Evolutionary conservation across 1,140 invertebrate species (phyloP), one percentile per base, ranked within the genome.

Genomic region (Ptiloglossa arizonensis): DNA sequence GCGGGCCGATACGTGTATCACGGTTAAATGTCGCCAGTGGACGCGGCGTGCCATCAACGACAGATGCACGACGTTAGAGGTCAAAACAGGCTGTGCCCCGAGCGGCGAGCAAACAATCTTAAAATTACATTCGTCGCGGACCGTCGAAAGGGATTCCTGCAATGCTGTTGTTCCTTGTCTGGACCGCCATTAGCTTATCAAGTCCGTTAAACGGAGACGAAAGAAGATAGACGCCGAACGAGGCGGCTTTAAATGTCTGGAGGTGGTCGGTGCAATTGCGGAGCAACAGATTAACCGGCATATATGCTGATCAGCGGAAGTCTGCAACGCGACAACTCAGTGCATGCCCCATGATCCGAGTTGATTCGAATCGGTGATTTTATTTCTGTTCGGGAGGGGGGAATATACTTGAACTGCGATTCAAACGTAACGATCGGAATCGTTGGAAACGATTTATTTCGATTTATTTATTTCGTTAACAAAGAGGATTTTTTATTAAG

Each of bases 201-300:
- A 85, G 82, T 86, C 69, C 22, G 74, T 86, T 85, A 79, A 86
- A 80, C 66, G 79, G 66, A 54, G 63, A 81, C 82, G 67, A 86
- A 86, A 85, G 82, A 86, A 81, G 73, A 67, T 48, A 48, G 50
- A 68, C 60, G 27, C 44, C 41, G 38, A 77, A 76, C 29, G 74
- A 69, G 22, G 24, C 56, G 19, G 50, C 32, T 52, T 35, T 76
- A 77, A 77, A 54, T 69, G 76, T 67, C 32, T 79, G 66, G 52
- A 66, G 38, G 50, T 48, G 44, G 64, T 64, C 41, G 32, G 44
- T 50, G 27, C 44, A 19, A 29, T 68, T 57, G 41, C 19, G 22
- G 52, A 54, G 57, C 24, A 32, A 52, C 50, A 56, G 62, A 44
- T 66, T 24, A 54, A 38, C 29, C 19, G 24, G 32, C 32, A 48